Evolutionary conservation across 2,888 invertebrate genomes (phyloP).

Genomic region (Phengaris arion): DNA sequence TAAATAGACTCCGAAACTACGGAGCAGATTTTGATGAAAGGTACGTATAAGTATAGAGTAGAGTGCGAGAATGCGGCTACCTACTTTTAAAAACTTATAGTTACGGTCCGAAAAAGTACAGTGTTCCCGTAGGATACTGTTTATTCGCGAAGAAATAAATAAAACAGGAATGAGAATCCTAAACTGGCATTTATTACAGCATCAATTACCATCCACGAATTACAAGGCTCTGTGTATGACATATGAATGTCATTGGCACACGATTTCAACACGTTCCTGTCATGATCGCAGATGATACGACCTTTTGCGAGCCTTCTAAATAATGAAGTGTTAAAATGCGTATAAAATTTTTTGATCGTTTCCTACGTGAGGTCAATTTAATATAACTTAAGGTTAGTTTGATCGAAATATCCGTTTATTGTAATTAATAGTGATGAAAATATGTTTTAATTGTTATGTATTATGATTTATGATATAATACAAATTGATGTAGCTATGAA

Average conservation of each 20-base stretch:
- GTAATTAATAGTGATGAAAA: not conserved
- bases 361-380: constrained; percentile 17
- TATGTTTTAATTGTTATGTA: not conserved
- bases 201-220: constrained; percentile 19
- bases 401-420: constrained; percentile 1
- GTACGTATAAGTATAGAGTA: too few relatives aligned
- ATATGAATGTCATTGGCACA: constrained; percentile 39
- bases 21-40: too few relatives aligned
- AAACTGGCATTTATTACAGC: not conserved
- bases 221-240: constrained; percentile 46
- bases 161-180: not conserved
- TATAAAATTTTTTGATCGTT: constrained; percentile 20
- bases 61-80: too few relatives aligned
- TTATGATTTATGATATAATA: not conserved
- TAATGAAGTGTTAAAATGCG: constrained; percentile 21
- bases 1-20: too few relatives aligned
- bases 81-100: too few relatives aligned
- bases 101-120: too few relatives aligned
- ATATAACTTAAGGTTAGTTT: not conserved
- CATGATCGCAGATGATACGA: constrained; percentile 39
- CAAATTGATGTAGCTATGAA: not conserved
- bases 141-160: too few relatives aligned
- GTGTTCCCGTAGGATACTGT: too few relatives aligned
- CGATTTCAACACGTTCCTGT: constrained; percentile 27
- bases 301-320: constrained; percentile 36